A percentile compares a stretch with the other conserved stretches of the same genome.
Conservation (phyloP, 1,140 invertebrate genomes). For the Drosophila repleta region DNA sequence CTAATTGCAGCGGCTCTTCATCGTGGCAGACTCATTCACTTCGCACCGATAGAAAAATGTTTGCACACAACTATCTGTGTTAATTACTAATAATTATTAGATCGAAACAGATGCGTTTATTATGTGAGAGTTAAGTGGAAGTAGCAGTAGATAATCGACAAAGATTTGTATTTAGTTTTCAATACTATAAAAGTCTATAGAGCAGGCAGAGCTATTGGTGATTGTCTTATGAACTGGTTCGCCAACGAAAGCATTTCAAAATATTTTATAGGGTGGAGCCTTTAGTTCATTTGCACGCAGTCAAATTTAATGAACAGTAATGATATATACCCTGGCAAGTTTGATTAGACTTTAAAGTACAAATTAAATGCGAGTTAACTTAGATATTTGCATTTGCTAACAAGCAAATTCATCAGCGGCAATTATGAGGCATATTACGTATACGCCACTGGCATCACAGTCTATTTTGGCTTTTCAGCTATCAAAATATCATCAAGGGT, state of each 20-base stretch:
- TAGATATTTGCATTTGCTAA: conserved; percentile 18
- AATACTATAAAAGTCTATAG: too few species aligned
- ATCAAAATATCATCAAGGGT: too few species aligned
- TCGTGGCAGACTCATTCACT: not conserved
- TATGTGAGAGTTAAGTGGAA: conserved; percentile 1
- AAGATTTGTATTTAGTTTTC: too few species aligned
- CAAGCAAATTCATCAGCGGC: conserved; percentile 17
- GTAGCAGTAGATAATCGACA: too few species aligned
- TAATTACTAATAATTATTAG: conserved; percentile 36
- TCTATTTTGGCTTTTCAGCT: conserved; percentile 23
- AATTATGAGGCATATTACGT: conserved; percentile 40
- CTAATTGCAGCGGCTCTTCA: conserved; percentile 39
- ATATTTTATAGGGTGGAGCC: not conserved
- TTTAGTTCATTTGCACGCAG: not conserved
- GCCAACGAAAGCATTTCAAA: too few species aligned
- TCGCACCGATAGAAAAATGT: conserved; percentile 16
- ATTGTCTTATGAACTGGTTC: too few species aligned
- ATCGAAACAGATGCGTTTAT: conserved; percentile 1
- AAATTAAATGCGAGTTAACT: conserved; percentile 41
- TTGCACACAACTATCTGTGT: conserved; percentile 34
- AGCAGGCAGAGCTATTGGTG: too few species aligned
- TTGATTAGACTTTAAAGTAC: conserved; percentile 22
- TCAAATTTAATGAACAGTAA: conserved; percentile 16
- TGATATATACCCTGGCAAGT: conserved; percentile 13
- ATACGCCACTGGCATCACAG: conserved; percentile 48